Percentiles rank a stretch among this genome's conserved stretches.
phyloP scores from a whole-genome alignment of 2,888 invertebrate species.

The Mythimna pallens region DNA sequence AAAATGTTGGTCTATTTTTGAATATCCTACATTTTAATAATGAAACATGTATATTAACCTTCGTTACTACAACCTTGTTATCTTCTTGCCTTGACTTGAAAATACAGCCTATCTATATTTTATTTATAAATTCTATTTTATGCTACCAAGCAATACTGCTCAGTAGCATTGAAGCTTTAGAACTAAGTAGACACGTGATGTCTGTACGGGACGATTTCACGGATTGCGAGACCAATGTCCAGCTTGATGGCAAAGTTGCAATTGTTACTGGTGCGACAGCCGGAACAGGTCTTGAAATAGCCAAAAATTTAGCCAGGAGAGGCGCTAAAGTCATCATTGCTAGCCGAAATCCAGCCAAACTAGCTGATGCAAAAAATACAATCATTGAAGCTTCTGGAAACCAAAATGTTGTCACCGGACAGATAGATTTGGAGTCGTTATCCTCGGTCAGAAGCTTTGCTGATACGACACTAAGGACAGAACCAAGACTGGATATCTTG shows the following conservation, averaged over 20 bases:
- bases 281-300: slow-evolving; percentile 80
- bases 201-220: slow-evolving; percentile 72
- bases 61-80: slow-evolving; percentile 26
- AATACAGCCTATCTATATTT: neutral
- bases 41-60: neutral
- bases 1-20: neutral
- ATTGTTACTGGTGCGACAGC: slow-evolving; percentile 82
- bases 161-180: slow-evolving; percentile 47
- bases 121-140: neutral
- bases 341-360: slow-evolving; percentile 82
- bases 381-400: slow-evolving; percentile 73
- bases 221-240: slow-evolving; percentile 73
- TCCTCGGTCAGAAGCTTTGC: slow-evolving; percentile 91
- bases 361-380: slow-evolving; percentile 68
- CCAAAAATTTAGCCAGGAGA: slow-evolving; percentile 83
- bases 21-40: neutral
- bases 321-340: slow-evolving; percentile 91
- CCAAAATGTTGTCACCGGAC: slow-evolving; percentile 73
- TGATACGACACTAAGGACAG: slow-evolving; percentile 85
- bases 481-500: slow-evolving; percentile 85
- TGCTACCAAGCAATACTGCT: neutral
- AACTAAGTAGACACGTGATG: slow-evolving; percentile 58
- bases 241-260: slow-evolving; percentile 81
- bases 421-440: slow-evolving; percentile 88
- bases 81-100: neutral